These are phyloP conservation scores for Cheilinus undulatus DNA, from an alignment of 2,113 vertebrate genomes.

Conservation along the genomic window DNA sequence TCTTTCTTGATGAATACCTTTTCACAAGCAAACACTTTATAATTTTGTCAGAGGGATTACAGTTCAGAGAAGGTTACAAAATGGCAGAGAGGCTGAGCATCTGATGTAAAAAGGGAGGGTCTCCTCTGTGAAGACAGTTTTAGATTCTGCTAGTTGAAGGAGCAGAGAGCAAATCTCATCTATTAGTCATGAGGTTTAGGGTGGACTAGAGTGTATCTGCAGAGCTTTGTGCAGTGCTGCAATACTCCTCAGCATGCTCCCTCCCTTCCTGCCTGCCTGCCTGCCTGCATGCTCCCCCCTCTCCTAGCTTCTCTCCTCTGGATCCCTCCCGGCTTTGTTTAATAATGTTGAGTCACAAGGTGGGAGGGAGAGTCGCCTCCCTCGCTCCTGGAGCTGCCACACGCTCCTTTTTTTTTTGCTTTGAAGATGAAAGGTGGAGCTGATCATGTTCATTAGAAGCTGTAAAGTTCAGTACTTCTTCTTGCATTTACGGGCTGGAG, in stretches of 20 bases:
- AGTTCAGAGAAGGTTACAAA: constrained; percentile 3
- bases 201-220: constrained; percentile 48
- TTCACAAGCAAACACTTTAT: constrained; percentile 5
- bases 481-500: constrained; percentile 34
- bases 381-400: constrained; percentile 31
- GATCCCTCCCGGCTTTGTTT: constrained; percentile 43
- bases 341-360: constrained; percentile 67
- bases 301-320: constrained; percentile 24
- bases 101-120: constrained; percentile 20
- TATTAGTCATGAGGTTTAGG: constrained; percentile 72
- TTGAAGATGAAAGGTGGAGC: constrained; percentile 73
- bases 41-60: constrained; percentile 9
- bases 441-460: constrained; percentile 50
- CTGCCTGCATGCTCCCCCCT: no score
- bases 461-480: constrained; percentile 36
- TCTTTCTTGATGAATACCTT: background rate
- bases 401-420: constrained; percentile 20
- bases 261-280: constrained; percentile 10
- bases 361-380: constrained; percentile 44
- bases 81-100: background rate
- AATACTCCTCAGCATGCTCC: constrained; percentile 28
- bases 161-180: constrained; percentile 56
- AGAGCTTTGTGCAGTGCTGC: constrained; percentile 39
- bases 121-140: constrained; percentile 3
- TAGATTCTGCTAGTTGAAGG: constrained; percentile 34